Evolutionary conservation across 2,888 invertebrate species (phyloP).

Genomic region (Chydorus sphaericus): DNA sequence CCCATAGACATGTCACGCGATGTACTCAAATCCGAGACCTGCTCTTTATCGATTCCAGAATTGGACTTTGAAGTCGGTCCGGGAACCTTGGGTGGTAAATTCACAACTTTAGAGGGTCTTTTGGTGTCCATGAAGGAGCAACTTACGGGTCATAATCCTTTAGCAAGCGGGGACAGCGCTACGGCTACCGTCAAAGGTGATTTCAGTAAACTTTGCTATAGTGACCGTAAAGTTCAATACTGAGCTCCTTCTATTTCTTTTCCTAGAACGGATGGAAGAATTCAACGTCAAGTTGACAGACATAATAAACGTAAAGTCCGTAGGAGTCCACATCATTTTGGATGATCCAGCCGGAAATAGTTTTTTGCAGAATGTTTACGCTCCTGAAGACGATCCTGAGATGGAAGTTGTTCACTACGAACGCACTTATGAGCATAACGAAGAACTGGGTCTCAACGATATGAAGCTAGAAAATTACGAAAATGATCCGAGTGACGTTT

Average conservation of each 20-base stretch:
- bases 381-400: constrained; percentile 46
- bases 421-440: constrained; percentile 78
- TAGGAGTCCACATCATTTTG: constrained; percentile 56
- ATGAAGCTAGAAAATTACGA: constrained; percentile 82
- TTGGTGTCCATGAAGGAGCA: constrained; percentile 62
- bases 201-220: too few relatives aligned
- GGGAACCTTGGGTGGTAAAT: constrained; percentile 74
- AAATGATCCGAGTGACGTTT: too few relatives aligned
- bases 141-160: constrained; percentile 46
- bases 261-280: constrained; percentile 30
- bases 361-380: constrained; percentile 65
- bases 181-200: constrained; percentile 37
- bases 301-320: constrained; percentile 42
- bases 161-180: constrained; percentile 52
- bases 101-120: constrained; percentile 89
- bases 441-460: constrained; percentile 86
- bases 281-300: constrained; percentile 52
- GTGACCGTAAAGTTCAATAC: too few relatives aligned
- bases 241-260: background rate
- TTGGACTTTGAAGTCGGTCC: constrained; percentile 74
- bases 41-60: constrained; percentile 65
- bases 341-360: constrained; percentile 98
- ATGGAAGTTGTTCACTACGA: constrained; percentile 65
- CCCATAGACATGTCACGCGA: constrained; percentile 78
- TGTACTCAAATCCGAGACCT: constrained; percentile 82